Conservation (phyloP, 2,797 vertebrate species). For the Echiichthys vipera region DNA sequence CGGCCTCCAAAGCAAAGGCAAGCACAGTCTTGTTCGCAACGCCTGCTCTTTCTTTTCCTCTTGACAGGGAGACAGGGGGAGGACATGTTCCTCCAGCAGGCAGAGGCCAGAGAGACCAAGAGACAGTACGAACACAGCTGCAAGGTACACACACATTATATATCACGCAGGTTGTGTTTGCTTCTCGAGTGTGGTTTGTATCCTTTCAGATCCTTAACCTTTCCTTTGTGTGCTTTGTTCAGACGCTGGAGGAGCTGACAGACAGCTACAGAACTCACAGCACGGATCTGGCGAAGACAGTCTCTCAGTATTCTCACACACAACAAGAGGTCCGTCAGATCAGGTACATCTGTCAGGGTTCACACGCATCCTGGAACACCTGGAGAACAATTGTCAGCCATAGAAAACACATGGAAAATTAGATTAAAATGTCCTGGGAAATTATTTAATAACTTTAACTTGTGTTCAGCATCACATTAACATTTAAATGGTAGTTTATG, state of each 20-base stretch:
- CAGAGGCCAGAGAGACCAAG: slow-evolving; percentile 82
- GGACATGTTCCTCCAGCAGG: slow-evolving; percentile 80
- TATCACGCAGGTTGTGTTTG: slow-evolving; percentile 7
- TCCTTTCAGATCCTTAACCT: slow-evolving; percentile 37
- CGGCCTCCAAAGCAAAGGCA: slow-evolving; percentile 38
- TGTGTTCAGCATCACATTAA: too few relatives aligned
- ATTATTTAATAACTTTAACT: too few relatives aligned
- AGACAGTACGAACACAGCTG: slow-evolving; percentile 81
- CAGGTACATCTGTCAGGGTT: too few relatives aligned
- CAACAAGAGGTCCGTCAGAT: slow-evolving; percentile 75
- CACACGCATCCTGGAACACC: too few relatives aligned
- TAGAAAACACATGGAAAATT: too few relatives aligned
- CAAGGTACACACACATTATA: slow-evolving; percentile 70
- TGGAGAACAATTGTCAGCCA: too few relatives aligned
- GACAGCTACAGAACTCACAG: slow-evolving; percentile 79
- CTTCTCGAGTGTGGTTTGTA: slow-evolving; percentile 33
- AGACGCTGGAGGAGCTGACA: slow-evolving; percentile 84
- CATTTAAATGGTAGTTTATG: too few relatives aligned
- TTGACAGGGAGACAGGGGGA: slow-evolving; percentile 83
- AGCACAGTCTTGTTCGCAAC: slow-evolving; percentile 38
- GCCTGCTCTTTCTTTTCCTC: slow-evolving; percentile 25
- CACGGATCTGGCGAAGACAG: slow-evolving; percentile 75
- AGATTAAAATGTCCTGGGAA: too few relatives aligned
- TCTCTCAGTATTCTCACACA: slow-evolving; percentile 76
- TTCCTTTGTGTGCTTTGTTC: slow-evolving; percentile 49